Base-by-base conservation (phyloP, 2,113 vertebrate genomes). In the Agelaius phoeniceus region DNA sequence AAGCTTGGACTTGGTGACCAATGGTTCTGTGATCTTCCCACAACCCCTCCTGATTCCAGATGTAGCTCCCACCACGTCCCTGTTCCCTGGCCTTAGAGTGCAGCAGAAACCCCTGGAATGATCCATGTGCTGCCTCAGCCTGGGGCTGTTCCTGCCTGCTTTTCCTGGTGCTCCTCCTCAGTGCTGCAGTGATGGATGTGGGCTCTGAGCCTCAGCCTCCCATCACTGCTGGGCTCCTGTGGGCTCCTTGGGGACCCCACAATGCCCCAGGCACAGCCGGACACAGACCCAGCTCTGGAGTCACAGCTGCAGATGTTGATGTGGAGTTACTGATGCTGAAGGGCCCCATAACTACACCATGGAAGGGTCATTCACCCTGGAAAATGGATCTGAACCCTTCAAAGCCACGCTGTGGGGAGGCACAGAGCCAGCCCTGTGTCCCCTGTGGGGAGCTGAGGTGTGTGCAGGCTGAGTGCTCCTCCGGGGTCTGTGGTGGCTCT, bases 401-500 rank as follows among this genome's bases (percentile, higher is more conserved):
- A 39, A 75, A 24, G 5, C 0, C 1, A 15, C 15, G 21, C 74
- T 27, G 30, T 28, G 28, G 49, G 48, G 21, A 26, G 57, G 21
- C 58, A 22, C 26, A 61, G 66, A 93, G 66, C 28, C 75, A 85
- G 0, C 13, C 21, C 30, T 24, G 33, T 14, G 33, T 44, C 28
- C 57, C 46, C 46, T 35, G 31, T 3, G 0, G 22, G 10, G 58
- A 58, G 16, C 46, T 58, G 10, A 14, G 16, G 77, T 10, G 27
- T 59, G 31, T 65, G 44, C 39, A 49, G 72, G 58, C 63, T 46
- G 72, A 75, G 58, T 7, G 4, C 15, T 63, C n/a, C 37, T 33
- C 13, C 0, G 0, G 31, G 58, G 8, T 15, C 49, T 44, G 1
- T 27, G 76, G 49, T 20, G 0, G 0, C 48, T 44, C 7, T 1